phyloP scores from a whole-genome alignment of 2,113 vertebrate species.

The Phylloscopus whistleri region DNA sequence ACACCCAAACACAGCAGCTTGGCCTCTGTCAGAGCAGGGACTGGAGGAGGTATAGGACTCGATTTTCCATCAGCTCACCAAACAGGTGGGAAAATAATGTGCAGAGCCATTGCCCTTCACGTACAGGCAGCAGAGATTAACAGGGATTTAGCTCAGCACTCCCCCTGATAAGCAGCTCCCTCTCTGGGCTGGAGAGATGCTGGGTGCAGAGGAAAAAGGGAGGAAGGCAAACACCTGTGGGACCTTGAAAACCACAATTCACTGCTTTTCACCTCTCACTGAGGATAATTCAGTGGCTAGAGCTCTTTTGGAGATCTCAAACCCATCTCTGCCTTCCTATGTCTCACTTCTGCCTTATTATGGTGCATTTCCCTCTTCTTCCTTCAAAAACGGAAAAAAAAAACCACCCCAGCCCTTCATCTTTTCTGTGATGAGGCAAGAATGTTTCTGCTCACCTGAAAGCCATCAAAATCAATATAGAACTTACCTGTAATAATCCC shows the following conservation, averaged over 20 bases:
- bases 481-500: constrained; percentile 19
- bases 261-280: background rate
- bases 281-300: background rate
- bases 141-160: background rate
- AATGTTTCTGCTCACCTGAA: background rate
- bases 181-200: background rate
- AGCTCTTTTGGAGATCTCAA: background rate
- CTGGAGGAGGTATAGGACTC: background rate
- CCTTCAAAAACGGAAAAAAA: background rate
- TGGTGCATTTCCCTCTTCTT: background rate
- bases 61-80: constrained; percentile 26
- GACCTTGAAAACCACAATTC: background rate
- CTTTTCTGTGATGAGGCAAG: background rate
- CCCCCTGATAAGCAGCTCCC: background rate
- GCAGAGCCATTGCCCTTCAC: background rate
- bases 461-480: constrained; percentile 25
- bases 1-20: fast-evolving
- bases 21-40: background rate
- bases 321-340: fast-evolving
- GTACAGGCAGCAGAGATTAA: background rate
- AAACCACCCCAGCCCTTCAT: background rate
- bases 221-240: background rate
- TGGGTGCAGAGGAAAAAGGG: background rate
- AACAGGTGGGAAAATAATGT: background rate
- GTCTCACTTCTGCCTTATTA: background rate